Base-by-base conservation (phyloP, 2,113 vertebrate species). In the Actinemys pallida region DNA sequence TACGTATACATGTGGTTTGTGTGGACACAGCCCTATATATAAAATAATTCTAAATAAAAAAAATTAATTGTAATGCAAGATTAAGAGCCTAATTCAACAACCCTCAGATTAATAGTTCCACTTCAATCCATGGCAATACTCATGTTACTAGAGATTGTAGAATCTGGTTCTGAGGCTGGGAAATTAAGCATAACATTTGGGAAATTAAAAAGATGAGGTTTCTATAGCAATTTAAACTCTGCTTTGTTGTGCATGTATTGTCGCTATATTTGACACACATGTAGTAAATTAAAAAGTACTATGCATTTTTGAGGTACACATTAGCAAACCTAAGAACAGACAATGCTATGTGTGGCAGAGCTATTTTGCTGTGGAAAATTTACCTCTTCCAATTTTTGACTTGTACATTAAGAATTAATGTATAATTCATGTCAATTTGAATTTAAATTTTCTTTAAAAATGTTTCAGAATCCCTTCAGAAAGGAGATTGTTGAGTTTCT, bases 71-170 rank as follows among this genome's bases (percentile, higher is more conserved):
- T 90, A 80, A 92, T 92, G 42, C 1, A 1, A 65, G 69, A 42
- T 19, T 75, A 79, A 57, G 79, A 95, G 24, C 65, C 86, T 94
- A 94, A 92, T 86, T 91, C 90, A 96, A 52, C 91, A 89, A 89
- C 92, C 6, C 80, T 24, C 50, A 92, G 93, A 79, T 85, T 94
- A 79, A 53, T 90, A 83, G 49, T 81, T 83, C 24, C 42, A 90
- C 81, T 93, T 93, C 88, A 91, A 65, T 91, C 87, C 85, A 54
- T 86, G 82, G 57, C 90, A 25, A n/a, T 86, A 84, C 8, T n/a
- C 88, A 0, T 50, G 45, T 8, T 83, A 50, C 5, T 24, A 49
- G 45, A 62, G 24, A 56, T 24, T 92, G 39, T 81, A 14, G 57
- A 91, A 90, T 87, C 54, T 84, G 35, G n/a, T 25, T n/a, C 14